A percentile compares a stretch with the other conserved stretches of the same genome.
phyloP scores from a whole-genome alignment of 2,888 invertebrate genomes.

The Tuberolachnus salignus region DNA sequence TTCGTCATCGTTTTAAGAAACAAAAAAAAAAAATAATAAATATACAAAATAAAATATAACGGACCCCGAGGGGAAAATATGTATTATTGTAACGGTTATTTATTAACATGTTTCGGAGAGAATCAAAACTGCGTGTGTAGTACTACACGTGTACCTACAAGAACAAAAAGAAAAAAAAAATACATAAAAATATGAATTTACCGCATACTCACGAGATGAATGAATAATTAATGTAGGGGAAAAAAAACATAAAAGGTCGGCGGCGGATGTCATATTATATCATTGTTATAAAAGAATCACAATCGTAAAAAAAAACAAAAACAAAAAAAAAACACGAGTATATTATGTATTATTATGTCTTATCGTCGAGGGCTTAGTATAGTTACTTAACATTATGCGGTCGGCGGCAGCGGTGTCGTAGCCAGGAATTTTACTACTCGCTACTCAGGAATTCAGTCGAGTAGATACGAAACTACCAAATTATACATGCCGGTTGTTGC shows the following conservation, averaged over 20 bases:
- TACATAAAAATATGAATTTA: conserved; percentile 1
- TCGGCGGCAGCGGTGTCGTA: no score
- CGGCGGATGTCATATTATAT: not conserved
- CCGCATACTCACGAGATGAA: conserved; percentile 6
- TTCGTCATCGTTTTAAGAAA: not conserved
- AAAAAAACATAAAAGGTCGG: not conserved
- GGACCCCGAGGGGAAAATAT: no score
- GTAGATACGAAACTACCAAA: no score
- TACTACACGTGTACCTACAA: not conserved
- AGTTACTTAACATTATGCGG: no score
- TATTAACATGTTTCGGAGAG: not conserved
- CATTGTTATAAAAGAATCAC: not conserved
- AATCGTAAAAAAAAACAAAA: not conserved
- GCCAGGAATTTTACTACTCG: no score
- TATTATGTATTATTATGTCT: not conserved
- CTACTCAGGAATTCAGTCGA: no score
- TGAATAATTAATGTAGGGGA: conserved; percentile 7
- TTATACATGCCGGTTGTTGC: no score
- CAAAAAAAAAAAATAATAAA: no score
- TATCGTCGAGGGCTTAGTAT: no score
- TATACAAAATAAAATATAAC: not conserved
- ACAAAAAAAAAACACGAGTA: no score
- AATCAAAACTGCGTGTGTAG: not conserved
- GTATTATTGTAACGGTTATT: not conserved
- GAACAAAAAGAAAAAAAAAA: no score